Conservation (phyloP, 2,888 invertebrate species). For the Colletes collaris region DNA sequence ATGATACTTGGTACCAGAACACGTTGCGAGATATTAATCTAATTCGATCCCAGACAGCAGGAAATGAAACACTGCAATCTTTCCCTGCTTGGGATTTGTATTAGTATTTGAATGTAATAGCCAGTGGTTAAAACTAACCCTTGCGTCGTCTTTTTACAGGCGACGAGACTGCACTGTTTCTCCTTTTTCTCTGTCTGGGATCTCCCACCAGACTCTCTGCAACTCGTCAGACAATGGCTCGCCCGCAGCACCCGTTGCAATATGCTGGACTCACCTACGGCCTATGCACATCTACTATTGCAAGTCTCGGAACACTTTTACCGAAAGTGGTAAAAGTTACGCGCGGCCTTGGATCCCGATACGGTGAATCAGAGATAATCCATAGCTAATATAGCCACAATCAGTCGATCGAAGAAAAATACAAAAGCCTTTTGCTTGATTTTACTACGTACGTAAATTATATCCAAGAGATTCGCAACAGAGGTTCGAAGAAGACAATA, state of each 20-base stretch:
- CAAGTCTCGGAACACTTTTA: conserved; percentile 24
- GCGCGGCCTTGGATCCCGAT: conserved; percentile 32
- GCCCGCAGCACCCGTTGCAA: conserved; percentile 28
- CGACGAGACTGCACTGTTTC: background rate
- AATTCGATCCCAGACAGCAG: too few relatives aligned
- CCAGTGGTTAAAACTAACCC: conserved; percentile 22
- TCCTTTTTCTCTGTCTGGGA: conserved; percentile 21
- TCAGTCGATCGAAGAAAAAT: too few relatives aligned
- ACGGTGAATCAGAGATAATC: conserved; percentile 34
- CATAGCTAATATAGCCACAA: background rate
- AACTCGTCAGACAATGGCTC: conserved; percentile 41
- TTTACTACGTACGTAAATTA: too few relatives aligned
- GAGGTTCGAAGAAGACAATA: too few relatives aligned
- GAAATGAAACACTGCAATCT: too few relatives aligned
- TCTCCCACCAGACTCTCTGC: conserved; percentile 6
- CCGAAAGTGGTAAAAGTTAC: conserved; percentile 31
- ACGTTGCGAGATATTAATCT: too few relatives aligned
- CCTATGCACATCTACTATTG: background rate
- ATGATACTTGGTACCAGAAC: too few relatives aligned
- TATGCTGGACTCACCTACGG: conserved; percentile 27
- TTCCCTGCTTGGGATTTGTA: too few relatives aligned
- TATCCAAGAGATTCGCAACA: too few relatives aligned
- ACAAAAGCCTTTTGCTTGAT: too few relatives aligned
- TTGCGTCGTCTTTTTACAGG: conserved; percentile 15
- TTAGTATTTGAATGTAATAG: background rate